Conservation (phyloP, 2,888 invertebrate genomes). For the Beris chalybata region DNA sequence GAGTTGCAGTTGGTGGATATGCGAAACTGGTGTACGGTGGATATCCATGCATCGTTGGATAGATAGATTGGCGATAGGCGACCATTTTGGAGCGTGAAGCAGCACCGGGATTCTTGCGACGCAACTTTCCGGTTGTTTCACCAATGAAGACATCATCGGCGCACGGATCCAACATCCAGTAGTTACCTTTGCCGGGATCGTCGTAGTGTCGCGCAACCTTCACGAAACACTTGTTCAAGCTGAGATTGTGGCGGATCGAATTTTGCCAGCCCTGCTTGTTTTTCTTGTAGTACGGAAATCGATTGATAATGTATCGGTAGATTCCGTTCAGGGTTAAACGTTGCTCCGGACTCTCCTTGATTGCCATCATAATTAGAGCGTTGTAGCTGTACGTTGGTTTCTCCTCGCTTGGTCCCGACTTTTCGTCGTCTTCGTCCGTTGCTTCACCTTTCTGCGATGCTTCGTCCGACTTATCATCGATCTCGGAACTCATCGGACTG, state of each 20-base stretch:
- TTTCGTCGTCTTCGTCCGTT: conserved; percentile 46
- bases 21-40: conserved; percentile 52
- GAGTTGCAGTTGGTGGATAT: conserved; percentile 44
- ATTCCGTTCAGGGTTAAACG: conserved; percentile 93
- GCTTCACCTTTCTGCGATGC: conserved; percentile 43
- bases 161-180: conserved; percentile 97
- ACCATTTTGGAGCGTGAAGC: conserved; percentile 86
- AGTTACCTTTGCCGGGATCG: conserved; percentile 99
- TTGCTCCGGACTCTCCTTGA: conserved; percentile 90
- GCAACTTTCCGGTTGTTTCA: conserved; percentile 93
- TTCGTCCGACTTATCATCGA: conserved; percentile 65
- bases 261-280: conserved; percentile 99
- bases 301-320: conserved; percentile 97
- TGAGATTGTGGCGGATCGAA: conserved; percentile 95
- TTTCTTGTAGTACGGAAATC: conserved; percentile 96
- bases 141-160: conserved; percentile 98
- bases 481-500: conserved; percentile 50
- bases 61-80: conserved; percentile 78
- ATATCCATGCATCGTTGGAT: conserved; percentile 48
- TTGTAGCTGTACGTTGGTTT: conserved; percentile 99
- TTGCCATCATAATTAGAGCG: conserved; percentile 99
- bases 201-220: conserved; percentile 97
- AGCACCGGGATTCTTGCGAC: conserved; percentile 87
- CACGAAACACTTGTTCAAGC: conserved; percentile 97
- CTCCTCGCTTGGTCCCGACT: conserved; percentile 62